These are phyloP conservation scores for Andrena bicolor DNA, from an alignment of 2,888 invertebrate species.

Conservation along the genomic window DNA sequence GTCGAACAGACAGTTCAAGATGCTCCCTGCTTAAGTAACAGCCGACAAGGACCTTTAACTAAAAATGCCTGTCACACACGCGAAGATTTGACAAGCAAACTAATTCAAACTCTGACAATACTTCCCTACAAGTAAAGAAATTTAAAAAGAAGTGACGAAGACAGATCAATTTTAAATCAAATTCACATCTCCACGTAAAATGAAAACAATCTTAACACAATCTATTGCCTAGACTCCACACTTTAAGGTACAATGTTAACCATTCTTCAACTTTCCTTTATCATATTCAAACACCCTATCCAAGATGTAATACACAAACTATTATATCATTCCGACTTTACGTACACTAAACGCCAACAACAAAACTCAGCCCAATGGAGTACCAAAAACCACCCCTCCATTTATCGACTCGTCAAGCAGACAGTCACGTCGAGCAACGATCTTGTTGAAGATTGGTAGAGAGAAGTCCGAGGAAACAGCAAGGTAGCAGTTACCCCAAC, in stretches of 20 bases:
- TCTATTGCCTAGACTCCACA: too few species aligned
- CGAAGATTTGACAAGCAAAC: neutral
- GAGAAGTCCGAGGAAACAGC: neutral
- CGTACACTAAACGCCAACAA: too few species aligned
- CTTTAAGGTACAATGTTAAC: too few species aligned
- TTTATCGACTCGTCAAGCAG: neutral
- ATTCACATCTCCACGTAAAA: too few species aligned
- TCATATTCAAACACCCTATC: neutral
- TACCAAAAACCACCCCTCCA: neutral
- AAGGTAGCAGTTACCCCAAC: neutral
- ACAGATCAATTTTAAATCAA: too few species aligned
- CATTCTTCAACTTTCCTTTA: neutral
- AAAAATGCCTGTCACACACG: neutral
- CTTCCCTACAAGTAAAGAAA: neutral
- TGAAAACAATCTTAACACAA: too few species aligned
- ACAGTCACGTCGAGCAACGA: neutral
- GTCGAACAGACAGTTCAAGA: slow-evolving; percentile 21
- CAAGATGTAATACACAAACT: too few species aligned
- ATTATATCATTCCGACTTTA: too few species aligned
- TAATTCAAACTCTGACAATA: neutral
- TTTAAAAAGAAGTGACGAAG: too few species aligned
- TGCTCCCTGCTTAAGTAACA: slow-evolving; percentile 19
- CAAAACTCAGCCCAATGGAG: neutral
- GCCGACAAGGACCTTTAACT: neutral
- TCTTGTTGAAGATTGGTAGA: neutral